Conservation (phyloP, 2,113 vertebrate species). For the Gobio gobio region DNA sequence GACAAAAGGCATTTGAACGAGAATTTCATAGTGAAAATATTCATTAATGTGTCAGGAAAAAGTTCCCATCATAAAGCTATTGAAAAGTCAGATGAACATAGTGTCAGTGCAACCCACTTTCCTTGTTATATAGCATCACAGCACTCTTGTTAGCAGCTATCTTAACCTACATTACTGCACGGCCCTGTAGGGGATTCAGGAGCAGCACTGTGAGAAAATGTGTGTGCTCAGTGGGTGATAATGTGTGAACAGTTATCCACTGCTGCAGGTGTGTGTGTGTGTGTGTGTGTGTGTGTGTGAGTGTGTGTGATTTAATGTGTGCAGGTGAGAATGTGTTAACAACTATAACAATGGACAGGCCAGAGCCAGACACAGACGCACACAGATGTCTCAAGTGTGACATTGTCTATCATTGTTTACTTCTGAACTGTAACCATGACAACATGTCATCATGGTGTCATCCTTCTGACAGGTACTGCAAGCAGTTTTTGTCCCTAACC, state of each 20-base stretch:
- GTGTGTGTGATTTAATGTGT: constrained; percentile 20
- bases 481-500: constrained; percentile 22
- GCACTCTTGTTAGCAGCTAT: constrained; percentile 12
- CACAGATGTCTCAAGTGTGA: constrained; percentile 28
- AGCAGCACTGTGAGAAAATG: neutral
- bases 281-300: constrained; percentile 13
- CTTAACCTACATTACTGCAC: constrained; percentile 21
- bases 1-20: neutral
- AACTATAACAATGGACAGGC: constrained; percentile 43
- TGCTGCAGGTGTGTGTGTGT: constrained; percentile 31
- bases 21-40: neutral
- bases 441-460: constrained; percentile 49
- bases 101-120: neutral
- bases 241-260: constrained; percentile 23
- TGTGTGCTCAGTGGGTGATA: constrained; percentile 32
- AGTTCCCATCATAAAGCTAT: neutral
- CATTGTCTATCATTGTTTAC: constrained; percentile 29
- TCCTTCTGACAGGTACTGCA: constrained; percentile 33
- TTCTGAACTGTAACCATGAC: constrained; percentile 56
- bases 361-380: constrained; percentile 20
- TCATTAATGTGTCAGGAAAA: neutral
- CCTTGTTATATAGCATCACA: constrained; percentile 17
- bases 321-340: constrained; percentile 47
- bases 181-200: constrained; percentile 11
- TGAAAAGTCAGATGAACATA: neutral